Evolutionary conservation across 2,113 vertebrate species (phyloP), one percentile per base, ranked within the genome.

Genomic region (Nyctereutes procyonoides): DNA sequence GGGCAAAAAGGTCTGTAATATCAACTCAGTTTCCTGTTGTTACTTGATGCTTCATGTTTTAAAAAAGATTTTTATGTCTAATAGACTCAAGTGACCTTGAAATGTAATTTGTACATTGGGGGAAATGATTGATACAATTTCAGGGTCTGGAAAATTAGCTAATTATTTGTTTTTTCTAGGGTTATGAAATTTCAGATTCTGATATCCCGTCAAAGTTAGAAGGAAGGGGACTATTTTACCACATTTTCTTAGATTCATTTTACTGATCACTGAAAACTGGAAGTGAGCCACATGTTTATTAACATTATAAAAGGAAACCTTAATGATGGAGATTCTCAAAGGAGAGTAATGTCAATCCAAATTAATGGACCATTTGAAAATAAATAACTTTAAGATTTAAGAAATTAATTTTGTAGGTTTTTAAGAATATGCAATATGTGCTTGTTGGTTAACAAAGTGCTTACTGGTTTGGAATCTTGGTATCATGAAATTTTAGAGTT

Each of bases 1-100:
- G 95, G 76, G 67, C n/a, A 80, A 55, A 97, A 81, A 65, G 8
- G 2, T 87, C 58, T 93, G 30, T 83, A 92, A 11, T 53, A 92
- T 83, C 38, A 79, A 28, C 83, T 88, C 26, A 89, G 19, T 92
- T 96, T 95, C 84, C 91, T 97, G 73, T 95, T 58, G n/a, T 95
- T 96, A 82, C 60, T 93, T 96, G 55, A 63, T 95, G 62, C 89
- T 96, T 97, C 74, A 74, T 96, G 79, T 43, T 95, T 96, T 58
- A 76, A 82, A 94, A 93, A 96, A 79, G 60, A 81, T 56, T 67
- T 88, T 74, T 95, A 69, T 80, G 51, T 94, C 95, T 79, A 96
- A 14, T 79, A 86, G 93, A 95, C 80, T 89, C 20, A 77, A 51
- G 32, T 95, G 79, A 93, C 55, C 48, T 90, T 92, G 71, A 95